Base-by-base conservation (phyloP, 1,140 invertebrate species). In the Neodiprion fabricii region DNA sequence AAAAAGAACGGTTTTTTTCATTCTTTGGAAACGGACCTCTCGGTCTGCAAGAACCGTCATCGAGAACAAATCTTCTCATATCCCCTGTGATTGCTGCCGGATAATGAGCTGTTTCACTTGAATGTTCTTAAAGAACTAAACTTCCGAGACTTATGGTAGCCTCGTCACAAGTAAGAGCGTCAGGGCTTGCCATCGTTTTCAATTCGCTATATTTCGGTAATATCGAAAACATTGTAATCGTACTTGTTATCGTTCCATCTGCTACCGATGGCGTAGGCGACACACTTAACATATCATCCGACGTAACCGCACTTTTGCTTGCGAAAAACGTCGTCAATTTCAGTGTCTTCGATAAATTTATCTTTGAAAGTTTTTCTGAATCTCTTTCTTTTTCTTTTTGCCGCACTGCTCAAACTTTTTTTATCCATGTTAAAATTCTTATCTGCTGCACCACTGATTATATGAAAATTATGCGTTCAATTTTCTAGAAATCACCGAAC, bases 21-120 rank as follows among this genome's bases (percentile, higher is more conserved):
- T 76, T 72, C 48, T 73, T 76, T 65, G 72, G 67, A 73, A 76
- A 76, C 14, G 75, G 75, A 12, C 75, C 75, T 72, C 71, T 23
- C 49, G 75, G 72, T 71, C 71, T 70, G 68, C 71, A 73, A 70
- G 75, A 61, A 23, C 70, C 70, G 70, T 72, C 23, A 10, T 71
- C 65, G 61, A 75, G 66, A 67, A 72, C 70, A 28, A 75, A 75
- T 75, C 70, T 71, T 47, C 65, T 75, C 65, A 72, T 71, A 75
- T 67, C 48, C 23, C 17, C 74, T 72, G 74, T 75, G 21, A 75
- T 71, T 72, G 17, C 72, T 66, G 65, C 71, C 67, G 70, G 47
- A 72, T 71, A 75, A 21, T 75, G 71, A 72, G 70, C 74, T 72
- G 12, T 72, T 47, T 72, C 74, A 72, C 70, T 75, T 75, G 74